Percentiles rank a stretch among this genome's conserved stretches.
Conservation (phyloP, 2,797 vertebrate genomes). For the Nyctalus aviator region DNA sequence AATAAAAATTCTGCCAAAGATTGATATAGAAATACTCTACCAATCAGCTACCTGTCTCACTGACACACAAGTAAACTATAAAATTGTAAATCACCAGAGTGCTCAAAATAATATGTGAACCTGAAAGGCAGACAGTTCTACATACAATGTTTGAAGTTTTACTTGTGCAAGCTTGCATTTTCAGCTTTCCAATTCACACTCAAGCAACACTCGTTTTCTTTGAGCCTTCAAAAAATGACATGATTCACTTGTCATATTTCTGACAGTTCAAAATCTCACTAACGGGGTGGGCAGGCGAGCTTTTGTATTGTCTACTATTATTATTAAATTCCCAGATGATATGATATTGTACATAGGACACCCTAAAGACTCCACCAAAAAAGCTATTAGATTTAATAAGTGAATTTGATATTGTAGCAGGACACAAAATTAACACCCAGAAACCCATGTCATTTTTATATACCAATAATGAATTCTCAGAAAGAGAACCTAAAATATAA, state of each 20-base stretch:
- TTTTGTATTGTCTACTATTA: not conserved
- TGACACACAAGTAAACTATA: not conserved
- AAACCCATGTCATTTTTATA: too few species aligned
- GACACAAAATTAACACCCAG: too few species aligned
- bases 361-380: too few species aligned
- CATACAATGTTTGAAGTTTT: not conserved
- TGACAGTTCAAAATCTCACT: slow-evolving; percentile 17
- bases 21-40: not conserved
- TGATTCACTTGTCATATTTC: not conserved
- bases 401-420: too few species aligned
- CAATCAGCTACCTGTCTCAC: not conserved
- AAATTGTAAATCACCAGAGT: not conserved
- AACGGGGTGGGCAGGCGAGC: not conserved
- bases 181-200: not conserved
- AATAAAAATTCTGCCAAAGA: not conserved
- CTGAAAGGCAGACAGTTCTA: not conserved
- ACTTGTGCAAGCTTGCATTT: not conserved
- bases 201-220: not conserved
- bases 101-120: not conserved
- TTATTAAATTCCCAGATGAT: not conserved
- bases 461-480: too few species aligned
- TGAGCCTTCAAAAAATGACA: not conserved
- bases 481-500: too few species aligned
- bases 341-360: too few species aligned
- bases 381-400: too few species aligned